Base-by-base conservation (phyloP, 2,797 vertebrate species). In the Muscicapa striata region DNA sequence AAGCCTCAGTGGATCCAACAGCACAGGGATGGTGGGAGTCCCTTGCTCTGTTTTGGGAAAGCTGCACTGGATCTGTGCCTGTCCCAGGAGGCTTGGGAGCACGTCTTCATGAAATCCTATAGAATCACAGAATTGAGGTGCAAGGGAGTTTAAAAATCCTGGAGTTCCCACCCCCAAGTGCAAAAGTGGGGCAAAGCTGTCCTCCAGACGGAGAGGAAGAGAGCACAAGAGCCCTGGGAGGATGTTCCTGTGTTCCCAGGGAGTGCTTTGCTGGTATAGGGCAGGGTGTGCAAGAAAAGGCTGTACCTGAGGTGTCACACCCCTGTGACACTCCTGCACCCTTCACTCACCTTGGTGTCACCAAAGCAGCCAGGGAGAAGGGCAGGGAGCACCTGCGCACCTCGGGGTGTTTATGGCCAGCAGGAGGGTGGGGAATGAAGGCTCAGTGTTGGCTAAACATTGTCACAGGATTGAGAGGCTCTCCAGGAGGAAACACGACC, bases 371-470 rank as follows among this genome's bases (percentile, higher is more conserved):
- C 5, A 29, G 69, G 48, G 73, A 75, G 10, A 36, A 57, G 88
- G 82, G 11, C 68, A 36, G 62, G 75, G 57, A 38, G 70, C 15
- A 6, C 55, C 18, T 1, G 3, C 1, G 0, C 8, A 3, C 51
- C 43, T 6, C 0, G 0, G 32, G 32, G 27, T 93, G 86, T 88
- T 95, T 86, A 74, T 9, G 20, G 90, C 23, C 43, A 48, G 3
- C 34, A 6, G 79, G 23, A 85, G 83, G 83, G 85, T 54, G 79
- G 82, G 85, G 87, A 94, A 2, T 0, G 13, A 23, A 12, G 40
- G 17, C 5, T 8, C 19, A 2, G 43, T 93, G 95, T 94, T 95
- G 86, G 66, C 85, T 91, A 94, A 96, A 95, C 38, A 95, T 3
- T 13, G 77, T 3, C 6, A 13, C 29, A 10, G 82, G 62, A 12